phyloP scores from a whole-genome alignment of 2,113 vertebrate species.

The Peucedramus taeniatus region DNA sequence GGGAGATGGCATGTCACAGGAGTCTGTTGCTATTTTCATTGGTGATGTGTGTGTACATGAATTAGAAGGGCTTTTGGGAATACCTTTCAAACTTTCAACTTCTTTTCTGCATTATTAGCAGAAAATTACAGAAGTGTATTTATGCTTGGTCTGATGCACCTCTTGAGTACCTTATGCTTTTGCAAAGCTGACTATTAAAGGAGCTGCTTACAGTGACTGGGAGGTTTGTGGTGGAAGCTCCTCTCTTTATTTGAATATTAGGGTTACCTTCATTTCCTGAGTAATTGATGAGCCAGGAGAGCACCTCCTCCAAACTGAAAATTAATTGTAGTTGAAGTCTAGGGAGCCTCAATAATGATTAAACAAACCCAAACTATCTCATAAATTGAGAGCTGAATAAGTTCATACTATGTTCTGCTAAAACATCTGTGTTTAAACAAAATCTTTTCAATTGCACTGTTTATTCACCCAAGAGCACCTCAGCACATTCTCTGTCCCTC shows the following conservation, averaged over 20 bases:
- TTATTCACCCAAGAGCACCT: neutral
- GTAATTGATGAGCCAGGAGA: neutral
- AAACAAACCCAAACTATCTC: neutral
- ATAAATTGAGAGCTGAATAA: neutral
- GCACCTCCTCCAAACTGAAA: neutral
- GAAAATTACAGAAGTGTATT: neutral
- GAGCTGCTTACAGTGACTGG: neutral
- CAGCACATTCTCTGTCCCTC: neutral
- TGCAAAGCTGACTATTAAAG: neutral
- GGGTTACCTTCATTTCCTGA: neutral
- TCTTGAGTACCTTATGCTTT: neutral
- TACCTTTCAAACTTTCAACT: neutral
- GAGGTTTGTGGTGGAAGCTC: neutral
- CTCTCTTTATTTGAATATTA: fast-evolving
- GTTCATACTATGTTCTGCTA: neutral
- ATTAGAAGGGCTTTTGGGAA: neutral
- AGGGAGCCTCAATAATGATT: neutral
- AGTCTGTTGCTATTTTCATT: neutral
- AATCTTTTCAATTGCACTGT: neutral
- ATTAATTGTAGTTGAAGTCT: neutral
- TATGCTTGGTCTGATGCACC: neutral
- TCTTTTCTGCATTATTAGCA: neutral
- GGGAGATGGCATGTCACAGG: neutral
- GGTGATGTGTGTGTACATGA: neutral
- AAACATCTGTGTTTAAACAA: neutral